A percentile compares a stretch with the other conserved stretches of the same genome.
phyloP scores from a whole-genome alignment of 2,797 vertebrate species.

The Pangasius krempfi region DNA sequence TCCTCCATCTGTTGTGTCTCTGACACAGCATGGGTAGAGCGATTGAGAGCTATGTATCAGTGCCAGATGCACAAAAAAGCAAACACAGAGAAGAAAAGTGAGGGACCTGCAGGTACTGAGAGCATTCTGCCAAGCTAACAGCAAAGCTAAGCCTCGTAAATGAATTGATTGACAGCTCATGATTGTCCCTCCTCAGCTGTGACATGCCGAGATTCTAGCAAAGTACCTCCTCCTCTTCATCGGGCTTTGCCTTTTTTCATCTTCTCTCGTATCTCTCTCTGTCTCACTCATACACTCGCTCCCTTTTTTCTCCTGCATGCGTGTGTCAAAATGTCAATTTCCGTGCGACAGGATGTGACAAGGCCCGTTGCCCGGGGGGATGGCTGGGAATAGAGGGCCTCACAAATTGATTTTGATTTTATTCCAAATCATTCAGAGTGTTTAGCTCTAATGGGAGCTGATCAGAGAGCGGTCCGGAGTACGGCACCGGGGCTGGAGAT shows the following conservation, averaged over 20 bases:
- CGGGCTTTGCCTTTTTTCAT: conserved; percentile 57
- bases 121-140: conserved; percentile 40
- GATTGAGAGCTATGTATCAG: conserved; percentile 30
- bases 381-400: conserved; percentile 71
- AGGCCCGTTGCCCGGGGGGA: conserved; percentile 73
- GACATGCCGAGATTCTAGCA: conserved; percentile 63
- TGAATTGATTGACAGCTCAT: conserved; percentile 70
- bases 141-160: conserved; percentile 41
- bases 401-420: conserved; percentile 86
- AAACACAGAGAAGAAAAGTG: conserved; percentile 5
- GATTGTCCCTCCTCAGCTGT: conserved; percentile 71
- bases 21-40: conserved; percentile 37
- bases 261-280: conserved; percentile 54
- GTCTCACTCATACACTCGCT: conserved; percentile 33
- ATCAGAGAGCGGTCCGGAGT: conserved; percentile 79
- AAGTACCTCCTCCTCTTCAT: conserved; percentile 64
- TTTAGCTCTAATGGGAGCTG: conserved; percentile 81
- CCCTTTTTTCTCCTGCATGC: conserved; percentile 57
- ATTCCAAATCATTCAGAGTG: conserved; percentile 84
- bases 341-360: conserved; percentile 78
- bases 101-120: conserved; percentile 51
- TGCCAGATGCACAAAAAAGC: conserved; percentile 26
- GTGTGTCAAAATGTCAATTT: conserved; percentile 83
- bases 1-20: conserved; percentile 50
- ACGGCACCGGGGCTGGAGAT: conserved; percentile 71